These are phyloP conservation scores for Bombus waltoni DNA, from an alignment of 1,140 invertebrate species.

Conservation along the genomic window DNA sequence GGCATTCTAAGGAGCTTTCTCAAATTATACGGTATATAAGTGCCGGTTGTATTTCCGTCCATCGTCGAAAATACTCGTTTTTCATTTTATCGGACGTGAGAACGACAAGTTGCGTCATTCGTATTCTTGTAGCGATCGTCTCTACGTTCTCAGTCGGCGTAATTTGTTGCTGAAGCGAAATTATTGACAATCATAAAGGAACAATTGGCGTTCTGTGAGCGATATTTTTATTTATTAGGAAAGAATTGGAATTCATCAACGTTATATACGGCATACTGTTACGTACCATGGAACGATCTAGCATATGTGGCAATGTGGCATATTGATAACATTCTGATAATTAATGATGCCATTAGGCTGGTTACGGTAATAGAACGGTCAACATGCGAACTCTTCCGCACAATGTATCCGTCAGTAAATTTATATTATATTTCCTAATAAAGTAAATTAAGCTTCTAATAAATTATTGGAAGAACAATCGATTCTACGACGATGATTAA, in stretches of 20 bases:
- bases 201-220: background rate
- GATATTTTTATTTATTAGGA: background rate
- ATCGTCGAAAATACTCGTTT: background rate
- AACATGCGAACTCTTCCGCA: background rate
- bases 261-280: background rate
- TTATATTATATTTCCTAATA: background rate
- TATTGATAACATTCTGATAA: constrained; percentile 55
- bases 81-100: background rate
- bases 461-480: background rate
- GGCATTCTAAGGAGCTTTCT: background rate
- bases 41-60: background rate
- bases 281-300: background rate
- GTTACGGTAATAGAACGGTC: constrained; percentile 6
- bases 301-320: constrained; percentile 1
- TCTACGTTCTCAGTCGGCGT: background rate
- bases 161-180: background rate
- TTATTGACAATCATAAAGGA: background rate
- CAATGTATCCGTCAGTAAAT: background rate
- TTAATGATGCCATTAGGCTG: constrained; percentile 26
- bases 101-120: background rate
- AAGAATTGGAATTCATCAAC: too few relatives aligned
- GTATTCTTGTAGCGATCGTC: background rate
- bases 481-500: background rate
- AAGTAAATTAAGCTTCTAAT: background rate
- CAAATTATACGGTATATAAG: background rate